Evolutionary conservation across 2,888 invertebrate species (phyloP).

Genomic region (Dyspetes luteomarginatus): DNA sequence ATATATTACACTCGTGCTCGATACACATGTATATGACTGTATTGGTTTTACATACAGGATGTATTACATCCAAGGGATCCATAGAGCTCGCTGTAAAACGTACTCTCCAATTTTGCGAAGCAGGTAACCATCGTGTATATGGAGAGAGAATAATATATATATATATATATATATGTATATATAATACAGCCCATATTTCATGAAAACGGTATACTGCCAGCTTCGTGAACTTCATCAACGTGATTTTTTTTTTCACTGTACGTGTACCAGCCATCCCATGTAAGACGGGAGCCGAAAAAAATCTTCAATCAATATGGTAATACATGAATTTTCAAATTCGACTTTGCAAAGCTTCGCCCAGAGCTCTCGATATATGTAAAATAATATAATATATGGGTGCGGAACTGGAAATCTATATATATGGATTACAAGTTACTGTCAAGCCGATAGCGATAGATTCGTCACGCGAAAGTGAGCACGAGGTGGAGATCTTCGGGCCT

Average conservation of each 20-base stretch:
- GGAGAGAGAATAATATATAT: conserved; percentile 6
- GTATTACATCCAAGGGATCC: conserved; percentile 18
- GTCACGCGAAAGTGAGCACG: conserved; percentile 62
- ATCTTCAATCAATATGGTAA: conserved; percentile 71
- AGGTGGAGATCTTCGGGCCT: conserved; percentile 35
- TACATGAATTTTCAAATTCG: conserved; percentile 59
- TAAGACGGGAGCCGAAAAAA: conserved; percentile 26
- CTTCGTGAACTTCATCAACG: not conserved
- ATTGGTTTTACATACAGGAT: conserved; percentile 15
- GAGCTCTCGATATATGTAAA: conserved; percentile 7
- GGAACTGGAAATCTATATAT: conserved; percentile 39
- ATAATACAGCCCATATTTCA: conserved; percentile 5
- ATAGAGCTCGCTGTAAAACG: conserved; percentile 20
- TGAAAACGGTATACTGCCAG: conserved; percentile 7
- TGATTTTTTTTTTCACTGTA: conserved; percentile 1
- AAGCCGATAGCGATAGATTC: conserved; percentile 62
- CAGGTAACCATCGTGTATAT: conserved; percentile 3
- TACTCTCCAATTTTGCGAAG: conserved; percentile 29
- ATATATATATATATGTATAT: no score
- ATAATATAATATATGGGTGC: conserved; percentile 24
- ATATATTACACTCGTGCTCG: conserved; percentile 45
- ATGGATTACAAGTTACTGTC: conserved; percentile 37
- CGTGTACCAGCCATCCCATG: not conserved
- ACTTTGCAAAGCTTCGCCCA: conserved; percentile 54
- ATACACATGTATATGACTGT: conserved; percentile 24